These are phyloP conservation scores for Diuraphis noxia DNA, from an alignment of 1,140 invertebrate species.

Conservation along the genomic window DNA sequence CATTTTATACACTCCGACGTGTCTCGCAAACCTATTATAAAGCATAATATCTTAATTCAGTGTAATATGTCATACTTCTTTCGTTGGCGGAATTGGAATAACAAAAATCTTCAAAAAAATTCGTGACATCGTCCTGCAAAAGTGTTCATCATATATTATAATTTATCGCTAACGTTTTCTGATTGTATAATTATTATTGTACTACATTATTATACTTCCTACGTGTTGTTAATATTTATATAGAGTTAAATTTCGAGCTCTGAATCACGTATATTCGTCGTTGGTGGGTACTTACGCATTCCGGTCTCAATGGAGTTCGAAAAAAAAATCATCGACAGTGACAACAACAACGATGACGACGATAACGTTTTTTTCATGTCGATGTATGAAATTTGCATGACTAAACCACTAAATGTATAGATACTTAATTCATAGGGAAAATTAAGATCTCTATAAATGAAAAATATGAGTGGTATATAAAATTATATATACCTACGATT, in stretches of 20 bases:
- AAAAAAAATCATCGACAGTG: neutral
- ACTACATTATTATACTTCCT: neutral
- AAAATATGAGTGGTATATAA: neutral
- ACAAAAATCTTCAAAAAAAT: neutral
- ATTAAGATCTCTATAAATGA: slow-evolving; percentile 29
- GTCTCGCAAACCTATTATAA: neutral
- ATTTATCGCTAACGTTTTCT: neutral
- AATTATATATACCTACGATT: neutral
- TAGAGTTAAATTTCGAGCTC: neutral
- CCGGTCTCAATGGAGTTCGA: neutral
- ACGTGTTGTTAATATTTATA: neutral
- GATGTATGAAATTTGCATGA: neutral
- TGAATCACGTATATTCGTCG: neutral
- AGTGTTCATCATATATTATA: neutral
- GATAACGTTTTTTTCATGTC: neutral
- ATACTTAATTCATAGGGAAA: slow-evolving; percentile 27
- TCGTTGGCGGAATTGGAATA: neutral
- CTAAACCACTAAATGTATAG: neutral
- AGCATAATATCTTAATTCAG: neutral
- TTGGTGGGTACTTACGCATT: neutral
- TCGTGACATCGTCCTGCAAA: neutral
- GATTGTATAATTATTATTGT: slow-evolving; percentile 4
- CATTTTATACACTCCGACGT: neutral
- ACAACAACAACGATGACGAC: neutral
- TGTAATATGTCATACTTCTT: neutral